Conservation (phyloP, 53 echinoderm and acorn worm genomes). For the Holothuria scabra region DNA sequence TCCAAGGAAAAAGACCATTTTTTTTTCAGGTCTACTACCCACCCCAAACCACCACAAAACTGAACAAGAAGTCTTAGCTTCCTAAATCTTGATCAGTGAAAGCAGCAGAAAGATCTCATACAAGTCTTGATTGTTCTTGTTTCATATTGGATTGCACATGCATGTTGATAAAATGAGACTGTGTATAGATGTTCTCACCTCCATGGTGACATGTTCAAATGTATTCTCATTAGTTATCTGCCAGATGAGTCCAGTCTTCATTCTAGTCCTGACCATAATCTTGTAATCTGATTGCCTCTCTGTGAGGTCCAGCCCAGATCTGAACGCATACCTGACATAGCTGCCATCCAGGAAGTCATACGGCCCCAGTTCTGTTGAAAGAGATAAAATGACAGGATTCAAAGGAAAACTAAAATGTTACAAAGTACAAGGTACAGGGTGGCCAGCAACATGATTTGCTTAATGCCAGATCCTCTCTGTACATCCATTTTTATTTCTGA, state of each 20-base stretch:
- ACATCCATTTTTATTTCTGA: slow-evolving; percentile 37
- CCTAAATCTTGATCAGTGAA: too few relatives aligned
- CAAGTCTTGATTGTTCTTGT: too few relatives aligned
- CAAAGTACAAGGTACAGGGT: too few relatives aligned
- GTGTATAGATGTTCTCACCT: slow-evolving; percentile 57
- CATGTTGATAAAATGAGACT: too few relatives aligned
- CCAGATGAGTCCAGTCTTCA: slow-evolving; percentile 82
- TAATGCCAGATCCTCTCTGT: slow-evolving; percentile 1
- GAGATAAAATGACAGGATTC: too few relatives aligned
- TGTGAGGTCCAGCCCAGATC: slow-evolving; percentile 28
- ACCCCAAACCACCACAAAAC: too few relatives aligned
- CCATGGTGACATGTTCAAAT: slow-evolving; percentile 78
- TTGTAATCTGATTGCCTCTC: slow-evolving; percentile 74
- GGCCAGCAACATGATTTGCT: background rate
- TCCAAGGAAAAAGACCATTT: too few relatives aligned
- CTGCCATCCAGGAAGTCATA: slow-evolving; percentile 81
- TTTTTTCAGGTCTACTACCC: too few relatives aligned
- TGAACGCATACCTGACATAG: slow-evolving; percentile 76
- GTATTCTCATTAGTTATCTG: slow-evolving; percentile 78
- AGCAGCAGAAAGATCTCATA: too few relatives aligned
- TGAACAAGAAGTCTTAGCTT: too few relatives aligned
- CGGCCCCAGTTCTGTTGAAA: slow-evolving; percentile 8
- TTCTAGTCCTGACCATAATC: slow-evolving; percentile 77
- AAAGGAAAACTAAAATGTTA: too few relatives aligned
- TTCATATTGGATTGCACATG: too few relatives aligned